Evolutionary conservation across 2,888 invertebrate species (phyloP), one percentile per base, ranked within the genome.

Genomic region (Stictocephala bisonia): DNA sequence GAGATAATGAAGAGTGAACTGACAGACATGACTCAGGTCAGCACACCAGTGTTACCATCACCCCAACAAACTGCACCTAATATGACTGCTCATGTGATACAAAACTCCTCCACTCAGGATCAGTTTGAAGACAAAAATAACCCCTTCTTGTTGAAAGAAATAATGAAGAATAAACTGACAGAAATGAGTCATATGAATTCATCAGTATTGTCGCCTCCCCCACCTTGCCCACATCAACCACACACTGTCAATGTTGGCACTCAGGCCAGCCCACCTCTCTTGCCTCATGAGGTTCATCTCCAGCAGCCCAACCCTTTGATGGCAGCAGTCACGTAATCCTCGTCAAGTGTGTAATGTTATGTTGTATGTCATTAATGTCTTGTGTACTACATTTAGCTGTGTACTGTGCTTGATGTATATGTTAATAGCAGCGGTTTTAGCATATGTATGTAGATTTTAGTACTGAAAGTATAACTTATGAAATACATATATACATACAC

Each of bases 211-310:
- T n/a, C n/a, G n/a, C n/a, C n/a, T n/a, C n/a, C n/a, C n/a, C n/a
- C n/a, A n/a, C n/a, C n/a, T n/a, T n/a, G n/a, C n/a, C 64, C 64
- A 20, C 73, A 71, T 3, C 77, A 75, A 7, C 70, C 77, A n/a
- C 79, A 79, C 56, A 78, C 78, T 26, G 80, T 80, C 26, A 79
- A 79, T 66, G 80, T 80, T 3, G 80, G 79, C n/a, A 80, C 80
- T 22, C 80, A 80, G 70, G 80, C 80, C 66, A 80, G 80, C 22
- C 75, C 79, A 35, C 80, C 80, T 29, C 77, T 79, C 58, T 75
- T 80, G 20, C 78, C 80, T 35, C 11, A 31, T 24, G 78, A 78
- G 29, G 73, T 80, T 7, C 79, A 80, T 74, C 78, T 80, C 53
- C 77, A 79, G 56, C 79, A 79, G 15, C 79, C 80, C 29, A 78